Evolutionary conservation across 2,888 invertebrate species (phyloP).

Genomic region (Lampropteryx suffumata): DNA sequence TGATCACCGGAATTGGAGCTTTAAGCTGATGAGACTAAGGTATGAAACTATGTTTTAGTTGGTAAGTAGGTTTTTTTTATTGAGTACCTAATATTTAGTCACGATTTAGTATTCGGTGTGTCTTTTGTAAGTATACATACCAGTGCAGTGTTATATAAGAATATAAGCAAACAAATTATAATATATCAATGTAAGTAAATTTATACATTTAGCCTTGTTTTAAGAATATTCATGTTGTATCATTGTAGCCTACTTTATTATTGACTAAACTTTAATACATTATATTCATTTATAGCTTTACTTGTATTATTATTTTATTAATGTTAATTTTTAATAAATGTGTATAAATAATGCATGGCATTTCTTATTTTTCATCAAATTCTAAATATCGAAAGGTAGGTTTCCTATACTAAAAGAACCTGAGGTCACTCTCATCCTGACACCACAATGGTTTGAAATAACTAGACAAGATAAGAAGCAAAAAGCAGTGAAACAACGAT

Average conservation of each 20-base stretch:
- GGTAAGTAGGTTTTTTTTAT: conserved; percentile 46
- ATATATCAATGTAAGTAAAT: neutral
- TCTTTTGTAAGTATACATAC: conserved; percentile 20
- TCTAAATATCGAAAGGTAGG: too few relatives aligned
- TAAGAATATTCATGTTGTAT: neutral
- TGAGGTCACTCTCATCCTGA: too few relatives aligned
- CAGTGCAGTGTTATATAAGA: neutral
- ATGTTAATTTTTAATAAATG: conserved; percentile 48
- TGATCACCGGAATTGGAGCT: conserved; percentile 56
- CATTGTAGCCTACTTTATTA: too few relatives aligned
- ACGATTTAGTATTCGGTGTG: conserved; percentile 20
- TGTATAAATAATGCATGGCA: conserved; percentile 34
- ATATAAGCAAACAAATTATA: too few relatives aligned
- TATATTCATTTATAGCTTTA: conserved; percentile 14
- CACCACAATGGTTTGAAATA: too few relatives aligned
- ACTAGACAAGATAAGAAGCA: too few relatives aligned
- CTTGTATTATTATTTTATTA: conserved; percentile 49
- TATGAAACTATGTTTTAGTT: conserved; percentile 45
- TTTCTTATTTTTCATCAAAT: neutral
- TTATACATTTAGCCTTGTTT: conserved; percentile 1
- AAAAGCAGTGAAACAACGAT: too few relatives aligned
- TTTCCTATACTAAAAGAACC: too few relatives aligned
- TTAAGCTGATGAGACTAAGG: conserved; percentile 63
- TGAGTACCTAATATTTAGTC: conserved; percentile 23
- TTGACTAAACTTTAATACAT: conserved; percentile 2